Evolutionary conservation across 2,888 invertebrate genomes (phyloP), one percentile per base, ranked within the genome.

Genomic region (Blera fallax): DNA sequence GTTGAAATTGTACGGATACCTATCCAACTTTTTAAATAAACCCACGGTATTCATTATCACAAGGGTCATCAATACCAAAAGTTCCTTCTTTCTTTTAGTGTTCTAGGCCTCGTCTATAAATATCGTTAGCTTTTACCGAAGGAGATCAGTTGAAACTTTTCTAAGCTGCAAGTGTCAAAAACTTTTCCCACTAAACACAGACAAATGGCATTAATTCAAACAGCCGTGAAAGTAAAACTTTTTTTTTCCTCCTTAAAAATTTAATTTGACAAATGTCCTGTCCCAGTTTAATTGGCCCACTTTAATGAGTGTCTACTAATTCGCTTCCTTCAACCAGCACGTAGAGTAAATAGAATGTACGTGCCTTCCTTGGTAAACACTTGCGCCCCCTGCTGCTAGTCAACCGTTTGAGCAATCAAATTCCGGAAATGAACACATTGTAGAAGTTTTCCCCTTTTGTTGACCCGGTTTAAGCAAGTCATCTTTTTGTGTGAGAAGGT

Each of bases 401-500:
- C 7, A 37, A 37, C n/a, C 18, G 18, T 27, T 54, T n/a, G 29
- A 56, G n/a, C 40, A 69, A 43, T 56, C 40, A 32, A 56, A 43
- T 56, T 29, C 32, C 69, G 69, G 69, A 69, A 69, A 54, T 69
- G 56, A 69, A 56, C 69, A 56, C 54, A 43, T 56, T 43, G 43
- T 56, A 27, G 43, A 29, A 32, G 29, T 54, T 32, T 43, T 29
- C 18, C 32, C 27, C 27, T 27, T 16, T 16, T 69, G 40, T 56
- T 40, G 67, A 67, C 67, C 67, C 37, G 18, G 4, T 50, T 50
- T 52, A 52, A 52, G 52, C 0, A 8, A 48, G 1, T 48, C 21
- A 48, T 48, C 21, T 18, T n/a, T 11, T 14, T 52, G 21, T 21
- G 21, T 48, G 40, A 40, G n/a, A n/a, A n/a, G n/a, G n/a, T n/a